phyloP scores from a whole-genome alignment of 92 coral and sea anemone genomes.

The Umimayanthus kanabou region DNA sequence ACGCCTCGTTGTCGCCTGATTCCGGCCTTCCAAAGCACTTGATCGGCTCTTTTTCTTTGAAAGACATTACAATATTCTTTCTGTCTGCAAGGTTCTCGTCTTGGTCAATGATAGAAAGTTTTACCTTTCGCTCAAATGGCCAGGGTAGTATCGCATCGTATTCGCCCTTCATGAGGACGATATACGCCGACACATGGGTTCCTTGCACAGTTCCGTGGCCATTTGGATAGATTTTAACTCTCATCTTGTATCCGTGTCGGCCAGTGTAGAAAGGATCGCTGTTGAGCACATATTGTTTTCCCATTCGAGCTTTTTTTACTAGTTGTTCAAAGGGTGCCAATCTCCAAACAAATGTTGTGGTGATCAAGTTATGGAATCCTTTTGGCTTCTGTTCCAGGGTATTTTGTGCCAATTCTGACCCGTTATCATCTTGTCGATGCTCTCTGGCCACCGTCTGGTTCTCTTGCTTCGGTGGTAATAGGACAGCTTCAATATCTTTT shows the following conservation, averaged over 20 bases:
- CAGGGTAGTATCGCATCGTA: constrained; percentile 84
- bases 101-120: constrained; percentile 81
- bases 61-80: background rate
- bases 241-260: constrained; percentile 81
- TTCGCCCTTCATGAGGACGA: constrained; percentile 86
- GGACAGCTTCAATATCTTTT: constrained; percentile 12
- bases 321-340: constrained; percentile 15
- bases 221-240: constrained; percentile 77
- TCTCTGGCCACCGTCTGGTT: background rate
- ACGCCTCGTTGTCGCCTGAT: constrained; percentile 24
- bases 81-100: constrained; percentile 17
- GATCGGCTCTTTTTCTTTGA: background rate
- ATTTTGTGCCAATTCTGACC: background rate
- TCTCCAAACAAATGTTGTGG: constrained; percentile 31
- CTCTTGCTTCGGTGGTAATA: background rate
- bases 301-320: constrained; percentile 23
- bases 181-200: constrained; percentile 69
- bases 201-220: constrained; percentile 83
- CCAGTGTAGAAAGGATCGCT: constrained; percentile 86
- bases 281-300: constrained; percentile 66
- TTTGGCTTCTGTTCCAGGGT: background rate
- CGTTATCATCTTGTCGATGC: background rate
- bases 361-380: background rate
- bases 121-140: constrained; percentile 82
- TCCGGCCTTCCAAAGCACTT: constrained; percentile 20